Evolutionary conservation across 2,888 invertebrate species (phyloP).

Genomic region (Pherbina coryleti): DNA sequence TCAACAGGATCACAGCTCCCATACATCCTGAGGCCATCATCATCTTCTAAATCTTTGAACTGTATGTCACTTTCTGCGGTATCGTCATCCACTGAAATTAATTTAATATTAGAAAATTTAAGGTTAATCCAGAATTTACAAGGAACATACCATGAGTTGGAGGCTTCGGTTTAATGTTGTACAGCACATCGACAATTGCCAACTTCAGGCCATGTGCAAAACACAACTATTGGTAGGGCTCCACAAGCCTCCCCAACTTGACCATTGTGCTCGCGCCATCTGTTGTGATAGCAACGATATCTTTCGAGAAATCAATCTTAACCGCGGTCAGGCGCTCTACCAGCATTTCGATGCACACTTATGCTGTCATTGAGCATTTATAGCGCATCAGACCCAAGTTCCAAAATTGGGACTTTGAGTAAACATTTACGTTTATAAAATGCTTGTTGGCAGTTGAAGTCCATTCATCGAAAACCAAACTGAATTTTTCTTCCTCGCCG

Average conservation of each 20-base stretch:
- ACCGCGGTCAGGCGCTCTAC: not conserved
- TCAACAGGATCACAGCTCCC: not conserved
- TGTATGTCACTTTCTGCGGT: not conserved
- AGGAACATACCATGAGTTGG: too few relatives aligned
- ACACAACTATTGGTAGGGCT: slow-evolving; percentile 14
- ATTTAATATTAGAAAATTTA: not conserved
- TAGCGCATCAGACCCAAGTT: not conserved
- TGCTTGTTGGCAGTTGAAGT: not conserved
- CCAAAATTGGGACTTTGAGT: not conserved
- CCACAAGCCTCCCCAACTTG: slow-evolving; percentile 15
- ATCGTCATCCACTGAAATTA: not conserved
- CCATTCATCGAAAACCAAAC: too few relatives aligned
- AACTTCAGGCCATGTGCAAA: slow-evolving; percentile 31
- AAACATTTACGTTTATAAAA: not conserved
- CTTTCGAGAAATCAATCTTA: not conserved
- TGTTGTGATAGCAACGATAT: slow-evolving; percentile 15
- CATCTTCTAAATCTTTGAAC: not conserved
- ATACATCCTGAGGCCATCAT: not conserved
- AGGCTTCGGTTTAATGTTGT: not conserved
- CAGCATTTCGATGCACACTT: not conserved
- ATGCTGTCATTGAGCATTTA: too few relatives aligned
- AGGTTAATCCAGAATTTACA: too few relatives aligned
- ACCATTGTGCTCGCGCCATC: slow-evolving; percentile 25
- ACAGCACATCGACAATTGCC: slow-evolving; percentile 22
- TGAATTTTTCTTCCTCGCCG: too few relatives aligned